Base-by-base conservation (phyloP, 2,888 invertebrate genomes). In the Acanthosepion pharaonis region DNA sequence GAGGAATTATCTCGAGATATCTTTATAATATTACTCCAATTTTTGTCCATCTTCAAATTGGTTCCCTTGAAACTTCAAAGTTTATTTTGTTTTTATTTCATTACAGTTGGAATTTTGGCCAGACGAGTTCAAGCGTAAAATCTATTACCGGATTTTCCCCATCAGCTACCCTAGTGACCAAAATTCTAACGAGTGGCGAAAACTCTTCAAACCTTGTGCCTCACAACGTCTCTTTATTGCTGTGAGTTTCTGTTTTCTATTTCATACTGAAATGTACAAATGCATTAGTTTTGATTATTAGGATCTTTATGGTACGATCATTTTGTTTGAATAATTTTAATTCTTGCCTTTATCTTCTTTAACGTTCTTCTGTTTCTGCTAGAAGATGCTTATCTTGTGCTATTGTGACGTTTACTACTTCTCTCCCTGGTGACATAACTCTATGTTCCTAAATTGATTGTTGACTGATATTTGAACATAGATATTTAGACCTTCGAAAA, bases 181-280 rank as follows among this genome's bases (percentile, higher is more conserved):
- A 93, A 98, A 98, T 96, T 98, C 98, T 92, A 98, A 98, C 18
- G 98, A 98, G 97, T 99, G 99, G 99, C 98, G 98, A 97, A 98
- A 98, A 97, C 97, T 99, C 55, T 99, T 99, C 96, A 99, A 99
- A 97, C 99, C 99, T 18, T 99, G 99, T 98, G 99, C 99, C 94
- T 98, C 99, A 20, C 99, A 99, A 97, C 98, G 99, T 97, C 98
- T 99, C 42, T 99, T 99, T 97, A 98, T 99, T 96, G 99, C 99
- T 94, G 99, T 99, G 98, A 98, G 98, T 98, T n/a, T 78, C n/a
- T 78, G 9, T 78, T 78, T 78, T n/a, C n/a, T n/a, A 78, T 78
- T 78, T 78, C 15, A 78, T 78, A n/a, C n/a, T 78, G n/a, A 78
- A n/a, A n/a, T 11, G 55, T 18, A 15, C 18, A 55, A 0, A 9